Percentiles rank a stretch among this genome's conserved stretches.
Conservation (phyloP, 1,140 invertebrate species). For the Oreohelix idahoensis region DNA sequence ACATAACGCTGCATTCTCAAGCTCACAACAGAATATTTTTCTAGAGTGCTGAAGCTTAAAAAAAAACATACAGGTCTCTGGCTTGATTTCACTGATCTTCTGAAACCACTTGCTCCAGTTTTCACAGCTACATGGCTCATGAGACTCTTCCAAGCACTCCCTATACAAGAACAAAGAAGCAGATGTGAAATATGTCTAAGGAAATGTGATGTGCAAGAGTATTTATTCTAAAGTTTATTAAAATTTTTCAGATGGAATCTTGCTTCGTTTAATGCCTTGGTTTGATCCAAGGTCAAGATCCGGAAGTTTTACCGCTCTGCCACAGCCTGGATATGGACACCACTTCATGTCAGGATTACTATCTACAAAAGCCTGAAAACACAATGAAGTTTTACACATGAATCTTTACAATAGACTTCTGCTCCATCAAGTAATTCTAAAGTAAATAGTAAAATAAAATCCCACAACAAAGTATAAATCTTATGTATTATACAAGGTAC, state of each 20-base stretch:
- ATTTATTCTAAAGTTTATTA: too few species aligned
- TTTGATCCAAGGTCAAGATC: conserved; percentile 73
- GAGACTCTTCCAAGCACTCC: conserved; percentile 80
- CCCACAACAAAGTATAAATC: too few species aligned
- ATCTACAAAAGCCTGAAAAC: conserved; percentile 81
- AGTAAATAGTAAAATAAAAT: too few species aligned
- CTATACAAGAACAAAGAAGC: conserved; percentile 55
- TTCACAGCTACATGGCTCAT: conserved; percentile 81
- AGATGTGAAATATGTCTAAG: neutral
- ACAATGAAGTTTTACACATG: neutral
- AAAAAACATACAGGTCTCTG: conserved; percentile 76
- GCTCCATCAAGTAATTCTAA: too few species aligned
- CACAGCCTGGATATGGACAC: conserved; percentile 82
- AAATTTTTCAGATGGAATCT: conserved; percentile 68
- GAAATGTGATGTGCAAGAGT: too few species aligned
- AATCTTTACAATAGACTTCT: too few species aligned
- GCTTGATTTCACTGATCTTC: conserved; percentile 80
- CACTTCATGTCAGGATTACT: conserved; percentile 83
- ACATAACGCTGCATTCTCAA: too few species aligned
- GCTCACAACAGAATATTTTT: too few species aligned
- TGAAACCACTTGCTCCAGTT: conserved; percentile 80
- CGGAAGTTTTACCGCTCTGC: conserved; percentile 80
- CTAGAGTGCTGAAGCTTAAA: too few species aligned
- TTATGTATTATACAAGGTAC: too few species aligned
- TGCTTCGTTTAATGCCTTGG: conserved; percentile 32